Conservation (phyloP, 2,797 vertebrate genomes). For the Chrosomus eos region DNA sequence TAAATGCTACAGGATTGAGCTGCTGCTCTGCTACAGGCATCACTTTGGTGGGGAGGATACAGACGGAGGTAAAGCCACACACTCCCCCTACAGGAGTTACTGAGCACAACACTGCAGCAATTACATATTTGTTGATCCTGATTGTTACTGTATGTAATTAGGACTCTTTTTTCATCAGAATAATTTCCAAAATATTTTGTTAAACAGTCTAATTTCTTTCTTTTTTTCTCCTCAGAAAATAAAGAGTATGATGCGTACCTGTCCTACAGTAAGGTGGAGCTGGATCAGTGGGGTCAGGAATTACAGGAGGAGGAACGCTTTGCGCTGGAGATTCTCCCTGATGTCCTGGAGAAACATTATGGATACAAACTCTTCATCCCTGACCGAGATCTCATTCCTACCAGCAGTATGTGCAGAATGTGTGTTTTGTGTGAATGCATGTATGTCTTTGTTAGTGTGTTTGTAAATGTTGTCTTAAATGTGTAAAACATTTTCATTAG, state of each 20-base stretch:
- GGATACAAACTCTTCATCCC: constrained; percentile 98
- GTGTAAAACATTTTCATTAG: constrained; percentile 27
- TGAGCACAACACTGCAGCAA: constrained; percentile 26
- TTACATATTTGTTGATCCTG: not conserved
- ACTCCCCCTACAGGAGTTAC: constrained; percentile 34
- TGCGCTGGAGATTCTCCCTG: constrained; percentile 95
- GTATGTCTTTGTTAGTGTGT: constrained; percentile 41
- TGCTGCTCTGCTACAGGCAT: constrained; percentile 98
- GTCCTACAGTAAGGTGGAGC: constrained; percentile 98
- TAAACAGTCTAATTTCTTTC: not conserved
- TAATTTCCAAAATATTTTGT: not conserved
- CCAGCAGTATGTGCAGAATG: constrained; percentile 89
- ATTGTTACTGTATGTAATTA: not conserved
- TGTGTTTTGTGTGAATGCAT: constrained; percentile 38
- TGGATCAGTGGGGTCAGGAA: constrained; percentile 98
- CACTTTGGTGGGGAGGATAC: constrained; percentile 97
- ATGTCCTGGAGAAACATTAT: constrained; percentile 98
- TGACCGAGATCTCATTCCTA: constrained; percentile 97
- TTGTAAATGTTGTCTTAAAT: constrained; percentile 43
- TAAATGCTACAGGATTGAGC: constrained; percentile 98
- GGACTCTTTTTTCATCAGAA: not conserved
- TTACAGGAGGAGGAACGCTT: constrained; percentile 97
- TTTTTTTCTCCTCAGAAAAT: constrained; percentile 23
- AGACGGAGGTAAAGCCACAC: constrained; percentile 87
- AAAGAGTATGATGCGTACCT: constrained; percentile 95